Percentiles rank a stretch among this genome's conserved stretches.
Conservation (phyloP, 1,140 invertebrate species). For the Drosophila sproati region DNA sequence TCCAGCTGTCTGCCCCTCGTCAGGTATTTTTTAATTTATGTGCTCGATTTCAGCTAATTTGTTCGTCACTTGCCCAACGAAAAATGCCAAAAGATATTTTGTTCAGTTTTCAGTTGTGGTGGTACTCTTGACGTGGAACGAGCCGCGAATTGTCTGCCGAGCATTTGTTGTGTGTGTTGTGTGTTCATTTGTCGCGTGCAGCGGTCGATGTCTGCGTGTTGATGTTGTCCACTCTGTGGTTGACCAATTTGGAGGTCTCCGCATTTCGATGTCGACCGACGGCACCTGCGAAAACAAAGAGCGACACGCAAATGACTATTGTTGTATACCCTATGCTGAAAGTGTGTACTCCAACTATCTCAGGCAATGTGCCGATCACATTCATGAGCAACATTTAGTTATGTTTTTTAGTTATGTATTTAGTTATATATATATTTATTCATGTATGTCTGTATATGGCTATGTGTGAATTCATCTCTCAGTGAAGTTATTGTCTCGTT, state of each 20-base stretch:
- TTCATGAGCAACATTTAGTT: no score
- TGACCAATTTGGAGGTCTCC: constrained; percentile 8
- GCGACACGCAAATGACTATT: constrained; percentile 40
- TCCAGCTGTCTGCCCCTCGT: constrained; percentile 45
- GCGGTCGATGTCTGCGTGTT: constrained; percentile 1
- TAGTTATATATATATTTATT: no score
- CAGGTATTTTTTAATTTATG: constrained; percentile 62
- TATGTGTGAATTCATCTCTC: no score
- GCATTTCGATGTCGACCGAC: constrained; percentile 33
- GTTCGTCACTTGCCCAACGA: constrained; percentile 76
- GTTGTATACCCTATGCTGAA: neutral
- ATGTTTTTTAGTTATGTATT: no score
- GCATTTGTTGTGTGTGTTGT: constrained; percentile 11
- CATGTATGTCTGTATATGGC: no score
- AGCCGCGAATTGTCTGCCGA: constrained; percentile 8
- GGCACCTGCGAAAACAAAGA: constrained; percentile 48
- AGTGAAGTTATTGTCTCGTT: no score
- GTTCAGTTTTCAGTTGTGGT: constrained; percentile 15
- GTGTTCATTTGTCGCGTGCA: constrained; percentile 28
- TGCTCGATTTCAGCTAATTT: constrained; percentile 77
- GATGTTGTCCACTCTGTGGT: neutral
- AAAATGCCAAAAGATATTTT: constrained; percentile 44
- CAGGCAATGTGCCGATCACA: neutral
- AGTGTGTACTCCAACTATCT: neutral
- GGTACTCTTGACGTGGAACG: constrained; percentile 19